Percentiles rank a stretch among this genome's conserved stretches.
Evolutionary conservation across 2,113 vertebrate species (phyloP).

Genomic region (Hippocampus comes): DNA sequence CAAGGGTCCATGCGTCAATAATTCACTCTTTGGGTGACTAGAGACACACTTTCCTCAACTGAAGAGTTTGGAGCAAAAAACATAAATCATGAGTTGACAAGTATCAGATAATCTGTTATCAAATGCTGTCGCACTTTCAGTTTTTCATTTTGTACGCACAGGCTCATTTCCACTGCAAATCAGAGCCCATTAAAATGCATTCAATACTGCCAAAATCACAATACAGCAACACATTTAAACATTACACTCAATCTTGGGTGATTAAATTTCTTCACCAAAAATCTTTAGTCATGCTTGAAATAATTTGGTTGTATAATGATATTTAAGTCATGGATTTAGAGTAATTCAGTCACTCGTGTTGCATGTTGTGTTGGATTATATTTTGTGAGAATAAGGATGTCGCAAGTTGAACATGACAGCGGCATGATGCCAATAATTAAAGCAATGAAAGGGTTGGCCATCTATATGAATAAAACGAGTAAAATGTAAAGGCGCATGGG

Average conservation of each 20-base stretch:
- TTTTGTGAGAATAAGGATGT: background rate
- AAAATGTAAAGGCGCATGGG: background rate
- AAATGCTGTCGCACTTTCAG: background rate
- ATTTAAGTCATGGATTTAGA: background rate
- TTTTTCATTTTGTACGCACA: background rate
- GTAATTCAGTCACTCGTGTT: background rate
- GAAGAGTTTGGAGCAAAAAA: background rate
- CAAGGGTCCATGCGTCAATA: background rate
- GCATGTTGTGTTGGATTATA: background rate
- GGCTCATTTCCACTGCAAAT: background rate
- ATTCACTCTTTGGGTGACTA: background rate
- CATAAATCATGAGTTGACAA: background rate
- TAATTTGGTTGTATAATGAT: background rate
- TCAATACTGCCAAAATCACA: background rate
- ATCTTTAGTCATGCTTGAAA: background rate
- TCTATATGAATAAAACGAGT: background rate
- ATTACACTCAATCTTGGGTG: too few species aligned
- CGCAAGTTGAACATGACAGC: background rate
- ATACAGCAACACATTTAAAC: background rate
- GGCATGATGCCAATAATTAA: background rate
- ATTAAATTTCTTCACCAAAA: too few species aligned
- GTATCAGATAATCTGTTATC: background rate
- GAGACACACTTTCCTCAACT: background rate
- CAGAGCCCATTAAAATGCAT: background rate
- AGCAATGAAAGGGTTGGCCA: background rate